Conservation (phyloP, 2,113 vertebrate genomes). For the Poeciliopsis prolifica region DNA sequence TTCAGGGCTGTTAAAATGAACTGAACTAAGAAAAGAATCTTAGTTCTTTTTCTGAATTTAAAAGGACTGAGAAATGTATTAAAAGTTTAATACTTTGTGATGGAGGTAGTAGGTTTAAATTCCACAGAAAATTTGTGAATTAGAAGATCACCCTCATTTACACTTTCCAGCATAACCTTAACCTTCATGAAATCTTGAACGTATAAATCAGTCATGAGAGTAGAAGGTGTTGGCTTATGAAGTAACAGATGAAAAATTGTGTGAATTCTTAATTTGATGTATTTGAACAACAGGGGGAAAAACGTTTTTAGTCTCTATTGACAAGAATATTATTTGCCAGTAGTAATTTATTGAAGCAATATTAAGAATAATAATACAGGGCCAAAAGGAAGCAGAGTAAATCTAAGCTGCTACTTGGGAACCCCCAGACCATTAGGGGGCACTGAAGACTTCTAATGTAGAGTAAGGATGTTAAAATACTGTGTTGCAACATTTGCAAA, state of each 20-base stretch:
- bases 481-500: neutral
- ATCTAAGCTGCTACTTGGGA: neutral
- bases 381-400: neutral
- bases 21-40: neutral
- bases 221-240: neutral
- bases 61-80: no score
- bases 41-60: neutral
- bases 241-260: neutral
- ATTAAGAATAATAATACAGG: neutral
- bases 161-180: neutral
- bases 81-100: neutral
- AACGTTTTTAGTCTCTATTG: no score
- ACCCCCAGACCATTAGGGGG: neutral
- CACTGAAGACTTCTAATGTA: neutral
- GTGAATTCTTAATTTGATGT: neutral
- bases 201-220: neutral
- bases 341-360: neutral
- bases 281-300: neutral
- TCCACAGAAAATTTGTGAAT: neutral
- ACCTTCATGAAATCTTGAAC: neutral
- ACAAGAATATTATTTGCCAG: neutral
- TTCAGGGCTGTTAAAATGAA: neutral
- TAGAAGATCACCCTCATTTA: neutral
- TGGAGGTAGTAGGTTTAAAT: neutral
- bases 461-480: neutral